Base-by-base conservation (phyloP, 2,888 invertebrate species). In the Drosophila nigricruria region DNA sequence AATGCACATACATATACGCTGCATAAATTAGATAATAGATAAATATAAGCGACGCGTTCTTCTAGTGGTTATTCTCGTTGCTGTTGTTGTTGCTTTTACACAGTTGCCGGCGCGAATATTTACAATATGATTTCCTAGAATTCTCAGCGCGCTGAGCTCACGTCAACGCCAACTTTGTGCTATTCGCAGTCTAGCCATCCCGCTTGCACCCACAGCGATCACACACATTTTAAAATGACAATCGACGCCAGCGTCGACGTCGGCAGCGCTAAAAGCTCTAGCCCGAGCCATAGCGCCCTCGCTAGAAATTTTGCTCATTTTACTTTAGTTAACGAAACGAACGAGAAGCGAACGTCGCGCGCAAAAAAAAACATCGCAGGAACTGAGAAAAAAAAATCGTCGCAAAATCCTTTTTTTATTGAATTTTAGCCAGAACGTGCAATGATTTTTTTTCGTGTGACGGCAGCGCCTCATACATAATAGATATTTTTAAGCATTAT, bases 311-410 rank as follows among this genome's bases (percentile, higher is more conserved):
- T 62, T 64, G 62, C 77, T 84, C 89, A 84, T 77, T 84, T 87
- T 77, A 87, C 71, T 89, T 87, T 87, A 87, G 86, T 82, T 83
- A 91, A 91, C 91, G 91, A 91, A 91, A 89, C 89, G 90, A 91
- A 91, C 91, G 90, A 83, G 79, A 57, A 78, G 85, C 90, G 91
- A 88, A 82, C 91, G 90, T 77, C 80, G 79, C 81, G 84, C 82
- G 84, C 82, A 73, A 73, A 64, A 66, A n/a, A 71, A 72, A 75
- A 67, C 56, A 38, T 38, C 53, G 27, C 67, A 54, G 23, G 38
- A 54, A 27, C 30, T 10, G 1, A 8, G 30, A n/a, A 56, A 27
- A 54, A 27, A 49, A 52, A 50, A 67, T 36, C 60, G 67, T 62
- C 56, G 78, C 62, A 42, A 63, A 70, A 53, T 62, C 56, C 47